Percentiles rank a stretch among this genome's conserved stretches.
Evolutionary conservation across 2,797 vertebrate species (phyloP).

Genomic region (Platyrinchus mystaceus): DNA sequence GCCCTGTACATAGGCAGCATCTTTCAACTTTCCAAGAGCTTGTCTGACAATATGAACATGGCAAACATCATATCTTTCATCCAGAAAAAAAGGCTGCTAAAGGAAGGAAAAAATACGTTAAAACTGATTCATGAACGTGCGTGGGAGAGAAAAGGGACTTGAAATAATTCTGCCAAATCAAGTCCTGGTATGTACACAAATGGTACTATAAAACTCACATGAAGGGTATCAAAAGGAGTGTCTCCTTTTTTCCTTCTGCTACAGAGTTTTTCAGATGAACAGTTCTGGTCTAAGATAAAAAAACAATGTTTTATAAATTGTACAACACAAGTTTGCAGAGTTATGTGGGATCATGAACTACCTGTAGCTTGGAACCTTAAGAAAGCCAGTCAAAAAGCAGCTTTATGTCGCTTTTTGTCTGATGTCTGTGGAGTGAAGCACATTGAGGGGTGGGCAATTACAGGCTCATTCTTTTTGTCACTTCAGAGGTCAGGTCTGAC

Average conservation of each 20-base stretch:
- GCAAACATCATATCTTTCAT: background rate
- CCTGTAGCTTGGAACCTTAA: background rate
- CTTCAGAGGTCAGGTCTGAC: background rate
- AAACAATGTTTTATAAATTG: background rate
- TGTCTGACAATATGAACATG: background rate
- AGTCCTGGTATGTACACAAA: background rate
- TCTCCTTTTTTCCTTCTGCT: background rate
- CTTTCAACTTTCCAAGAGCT: background rate
- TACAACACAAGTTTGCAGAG: background rate
- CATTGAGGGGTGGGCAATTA: background rate
- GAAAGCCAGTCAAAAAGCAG: background rate
- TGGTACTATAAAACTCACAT: background rate
- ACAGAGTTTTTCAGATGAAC: background rate
- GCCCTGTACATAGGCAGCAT: background rate
- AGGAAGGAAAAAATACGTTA: background rate
- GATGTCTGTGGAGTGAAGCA: background rate
- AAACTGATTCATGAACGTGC: background rate
- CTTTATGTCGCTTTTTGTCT: background rate
- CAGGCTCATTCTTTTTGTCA: background rate
- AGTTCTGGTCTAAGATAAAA: background rate
- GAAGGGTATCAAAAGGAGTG: background rate
- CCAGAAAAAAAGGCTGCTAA: background rate
- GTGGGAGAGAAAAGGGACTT: background rate
- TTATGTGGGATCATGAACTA: background rate
- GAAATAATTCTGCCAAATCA: background rate